Conservation (phyloP, 1,140 invertebrate genomes). For the Pteromalus puparum region DNA sequence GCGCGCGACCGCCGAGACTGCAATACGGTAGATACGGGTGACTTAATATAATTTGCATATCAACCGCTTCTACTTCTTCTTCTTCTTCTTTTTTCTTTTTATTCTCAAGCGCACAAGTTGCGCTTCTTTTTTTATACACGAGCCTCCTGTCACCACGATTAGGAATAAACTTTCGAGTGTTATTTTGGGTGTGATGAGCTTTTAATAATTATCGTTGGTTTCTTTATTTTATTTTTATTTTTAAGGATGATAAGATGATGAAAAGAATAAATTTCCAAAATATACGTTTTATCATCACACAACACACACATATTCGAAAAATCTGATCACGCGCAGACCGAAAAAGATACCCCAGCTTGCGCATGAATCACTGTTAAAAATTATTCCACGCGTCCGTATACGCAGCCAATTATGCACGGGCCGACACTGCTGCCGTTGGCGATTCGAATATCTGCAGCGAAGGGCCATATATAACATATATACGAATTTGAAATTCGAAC, state of each 20-base stretch:
- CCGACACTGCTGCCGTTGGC: background rate
- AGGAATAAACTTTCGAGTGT: background rate
- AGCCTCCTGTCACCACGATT: background rate
- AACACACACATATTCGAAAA: background rate
- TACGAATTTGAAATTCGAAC: constrained; percentile 18
- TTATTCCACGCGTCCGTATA: constrained; percentile 8
- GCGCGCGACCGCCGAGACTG: constrained; percentile 58
- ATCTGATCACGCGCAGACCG: background rate
- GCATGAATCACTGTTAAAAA: constrained; percentile 21
- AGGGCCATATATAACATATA: background rate
- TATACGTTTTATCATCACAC: no score
- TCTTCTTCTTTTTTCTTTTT: background rate
- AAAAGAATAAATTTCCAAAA: no score
- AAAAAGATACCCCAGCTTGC: background rate
- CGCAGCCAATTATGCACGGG: background rate
- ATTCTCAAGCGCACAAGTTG: background rate
- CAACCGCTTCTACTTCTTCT: constrained; percentile 48
- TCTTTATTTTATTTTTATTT: no score
- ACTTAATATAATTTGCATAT: constrained; percentile 71
- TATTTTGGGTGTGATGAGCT: background rate
- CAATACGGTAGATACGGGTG: constrained; percentile 64
- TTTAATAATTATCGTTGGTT: no score
- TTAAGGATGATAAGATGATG: no score
- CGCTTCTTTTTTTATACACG: background rate
- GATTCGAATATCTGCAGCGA: background rate